Evolutionary conservation across 2,888 invertebrate genomes (phyloP), one percentile per base, ranked within the genome.

Genomic region (Leptopilina syphax): DNA sequence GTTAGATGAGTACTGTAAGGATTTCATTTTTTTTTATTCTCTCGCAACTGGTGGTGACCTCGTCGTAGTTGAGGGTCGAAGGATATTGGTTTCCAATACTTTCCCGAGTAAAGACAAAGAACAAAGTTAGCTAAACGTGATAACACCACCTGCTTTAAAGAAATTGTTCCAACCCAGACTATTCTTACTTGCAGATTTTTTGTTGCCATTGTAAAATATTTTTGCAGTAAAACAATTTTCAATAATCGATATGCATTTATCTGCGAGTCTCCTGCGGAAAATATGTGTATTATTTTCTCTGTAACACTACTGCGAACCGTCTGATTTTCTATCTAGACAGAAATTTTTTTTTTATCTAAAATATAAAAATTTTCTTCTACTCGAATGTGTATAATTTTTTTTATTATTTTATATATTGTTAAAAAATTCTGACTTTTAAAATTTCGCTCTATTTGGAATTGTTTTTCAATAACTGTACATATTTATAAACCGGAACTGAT

Each of bases 11-110:
- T 54, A n/a, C 65, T 76, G 27, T 44, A 73, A 50, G 50, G 76
- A 27, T 18, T 65, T 27, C 10, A 6, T 12, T 80, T 77, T 79
- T 79, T 81, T 70, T 60, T 47, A 44, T 77, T 76, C 67, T 66
- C 77, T 79, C 41, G 67, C 66, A 67, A 77, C 77, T 65, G 70
- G 79, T 73, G 60, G 79, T 73, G 76, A 41, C 70, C 24, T 54
- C 70, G 41, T 41, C 76, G 73, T 18, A 18, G 18, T 34, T 34
- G 34, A 63, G n/a, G 47, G 50, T 73, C 70, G 76, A 70, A 78
- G 67, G 60, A 77, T 85, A 86, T 86, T 82, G 86, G 84, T 86
- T 86, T 85, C 57, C 85, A 83, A 86, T 86, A 86, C 80, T 83
- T 81, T 66, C 27, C 44, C 54, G 60, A 79, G 65, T 77, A 63